These are phyloP conservation scores for Scaeva pyrastri DNA, from an alignment of 2,888 invertebrate genomes.

Conservation along the genomic window DNA sequence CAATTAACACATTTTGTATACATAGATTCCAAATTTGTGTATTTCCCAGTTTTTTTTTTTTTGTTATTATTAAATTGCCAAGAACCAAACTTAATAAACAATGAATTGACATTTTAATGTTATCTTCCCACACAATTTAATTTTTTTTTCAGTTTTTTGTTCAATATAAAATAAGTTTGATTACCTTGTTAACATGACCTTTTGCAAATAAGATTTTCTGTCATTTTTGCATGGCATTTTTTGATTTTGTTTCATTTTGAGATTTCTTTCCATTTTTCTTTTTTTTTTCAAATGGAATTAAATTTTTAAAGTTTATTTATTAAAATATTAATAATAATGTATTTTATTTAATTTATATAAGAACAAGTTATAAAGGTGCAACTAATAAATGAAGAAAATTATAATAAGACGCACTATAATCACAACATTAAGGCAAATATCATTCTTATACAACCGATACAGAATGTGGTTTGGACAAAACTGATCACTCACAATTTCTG, in stretches of 20 bases:
- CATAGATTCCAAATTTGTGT: neutral
- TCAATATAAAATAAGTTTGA: neutral
- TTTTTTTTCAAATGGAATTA: neutral
- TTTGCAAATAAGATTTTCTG: constrained; percentile 83
- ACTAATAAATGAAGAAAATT: constrained; percentile 1
- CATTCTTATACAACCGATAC: constrained; percentile 79
- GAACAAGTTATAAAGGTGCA: constrained; percentile 21
- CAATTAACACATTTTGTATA: neutral
- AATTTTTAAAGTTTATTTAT: neutral
- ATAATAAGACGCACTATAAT: constrained; percentile 22
- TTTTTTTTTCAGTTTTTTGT: neutral
- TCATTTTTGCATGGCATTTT: constrained; percentile 83
- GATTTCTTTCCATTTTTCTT: constrained; percentile 79
- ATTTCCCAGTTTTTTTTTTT: neutral
- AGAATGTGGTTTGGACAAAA: constrained; percentile 81
- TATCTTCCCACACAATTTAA: neutral
- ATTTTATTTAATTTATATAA: neutral
- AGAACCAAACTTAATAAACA: neutral
- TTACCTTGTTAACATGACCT: constrained; percentile 84
- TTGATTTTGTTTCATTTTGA: constrained; percentile 80
- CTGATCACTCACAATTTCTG: constrained; percentile 80
- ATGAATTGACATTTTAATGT: constrained; percentile 1
- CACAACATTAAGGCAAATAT: neutral
- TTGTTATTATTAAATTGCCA: neutral
- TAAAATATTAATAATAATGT: no score